Base-by-base conservation (phyloP, 2,797 vertebrate genomes). In the Adrianichthys oophorus region DNA sequence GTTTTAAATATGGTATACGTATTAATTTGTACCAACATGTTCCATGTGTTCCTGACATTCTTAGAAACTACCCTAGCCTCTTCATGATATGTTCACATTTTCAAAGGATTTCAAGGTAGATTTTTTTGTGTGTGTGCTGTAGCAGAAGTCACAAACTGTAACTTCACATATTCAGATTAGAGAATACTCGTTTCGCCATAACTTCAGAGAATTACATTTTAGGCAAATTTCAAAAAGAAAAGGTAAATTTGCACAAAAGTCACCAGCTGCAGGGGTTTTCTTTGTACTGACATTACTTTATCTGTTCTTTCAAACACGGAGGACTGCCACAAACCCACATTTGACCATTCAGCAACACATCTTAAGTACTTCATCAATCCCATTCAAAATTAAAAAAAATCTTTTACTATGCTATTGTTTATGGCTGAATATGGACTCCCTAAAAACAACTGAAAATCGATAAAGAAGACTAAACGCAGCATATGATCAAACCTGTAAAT, bases 141-240 rank as follows among this genome's bases (percentile, higher is more conserved):
- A 79, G 70, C 80, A 80, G 62, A 78, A 72, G 56, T 72, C 75
- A 78, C 62, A 52, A 52, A 70, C 65, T 79, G 67, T 78, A 82
- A 80, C 68, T 58, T 70, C 65, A 65, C 45, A 15, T 29, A 52
- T 78, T 49, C 64, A 70, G 72, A 58, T 71, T 72, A 65, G 70
- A 72, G 56, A 61, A 67, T 56, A 55, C 70, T 66, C 76, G 71
- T 68, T 73, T 32, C 42, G 58, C 19, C 56, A 48, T 55, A 52
- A 40, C 63, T 53, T 21, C 63, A 59, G 59, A 62, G 18, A 24
- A 58, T 66, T 61, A 41, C 12, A 52, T 15, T 51, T 45, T 32
- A 68, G 41, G 52, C 12, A 8, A 40, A 48, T 42, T 64, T 64
- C 18, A 15, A 58, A 18, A 47, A 55, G 45, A 29, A 61, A 21